A percentile compares a stretch with the other conserved stretches of the same genome.
Conservation (phyloP, 2,888 invertebrate genomes). For the Graphium colonna region DNA sequence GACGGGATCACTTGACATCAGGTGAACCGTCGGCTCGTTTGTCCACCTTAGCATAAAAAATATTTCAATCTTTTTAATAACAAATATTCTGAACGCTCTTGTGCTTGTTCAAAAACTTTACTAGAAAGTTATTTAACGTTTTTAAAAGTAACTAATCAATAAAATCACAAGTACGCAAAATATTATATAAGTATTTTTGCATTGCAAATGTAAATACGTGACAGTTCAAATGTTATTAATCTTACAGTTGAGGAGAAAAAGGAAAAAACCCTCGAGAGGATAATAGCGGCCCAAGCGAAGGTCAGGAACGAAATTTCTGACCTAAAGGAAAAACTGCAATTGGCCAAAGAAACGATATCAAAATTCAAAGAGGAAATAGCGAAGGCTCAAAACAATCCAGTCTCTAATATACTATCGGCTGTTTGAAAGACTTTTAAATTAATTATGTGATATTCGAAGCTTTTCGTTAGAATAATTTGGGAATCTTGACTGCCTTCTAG, state of each 20-base stretch:
- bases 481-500: no score
- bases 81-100: not conserved
- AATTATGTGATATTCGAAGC: not conserved
- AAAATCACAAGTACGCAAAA: no score
- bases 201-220: no score
- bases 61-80: not conserved
- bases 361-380: conserved; percentile 89
- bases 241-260: conserved; percentile 94
- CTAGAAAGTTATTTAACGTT: no score
- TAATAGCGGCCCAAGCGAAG: conserved; percentile 89
- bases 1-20: no score
- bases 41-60: no score
- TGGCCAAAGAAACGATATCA: conserved; percentile 91
- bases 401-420: conserved; percentile 32
- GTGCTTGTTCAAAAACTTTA: no score
- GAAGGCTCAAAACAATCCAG: conserved; percentile 54
- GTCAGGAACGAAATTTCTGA: conserved; percentile 90
- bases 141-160: no score
- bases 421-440: not conserved
- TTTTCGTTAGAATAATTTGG: no score
- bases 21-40: no score
- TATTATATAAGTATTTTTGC: no score
- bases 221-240: not conserved
- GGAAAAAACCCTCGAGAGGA: conserved; percentile 87
- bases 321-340: conserved; percentile 90